Base-by-base conservation (phyloP, 1,140 invertebrate genomes). In the Cataglyphis hispanica region DNA sequence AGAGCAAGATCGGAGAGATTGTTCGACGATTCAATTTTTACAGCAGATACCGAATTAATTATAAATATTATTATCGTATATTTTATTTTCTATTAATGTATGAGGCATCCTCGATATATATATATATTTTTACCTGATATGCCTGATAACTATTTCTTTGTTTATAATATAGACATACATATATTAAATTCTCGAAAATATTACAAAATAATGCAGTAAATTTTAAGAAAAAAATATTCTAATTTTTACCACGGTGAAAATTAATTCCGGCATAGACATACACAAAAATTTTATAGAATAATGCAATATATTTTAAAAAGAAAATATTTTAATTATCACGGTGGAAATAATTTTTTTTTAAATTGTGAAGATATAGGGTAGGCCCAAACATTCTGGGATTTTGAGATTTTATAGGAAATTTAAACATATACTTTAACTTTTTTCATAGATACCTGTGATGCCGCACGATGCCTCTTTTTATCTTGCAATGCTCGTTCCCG, bases 391-490 rank as follows among this genome's bases (percentile, higher is more conserved):
- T n/a, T n/a, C n/a, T n/a, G n/a, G n/a, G n/a, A n/a, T n/a, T n/a
- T n/a, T n/a, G n/a, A n/a, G n/a, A n/a, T n/a, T n/a, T n/a, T n/a
- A n/a, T n/a, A n/a, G n/a, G n/a, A n/a, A n/a, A n/a, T n/a, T n/a
- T n/a, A n/a, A n/a, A n/a, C n/a, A n/a, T n/a, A n/a, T 50, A 37
- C 13, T 8, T 43, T n/a, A 19, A 7, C 0, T 83, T 58, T 8
- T 22, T 5, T 84, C 43, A 81, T 89, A 85, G 63, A 63, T 92
- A 95, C 94, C 94, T 95, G 76, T 95, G 95, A 90, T 95, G 95
- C 86, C 95, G 94, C 53, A 95, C 95, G 31, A 95, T 95, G 56
- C 94, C 94, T 37, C 95, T 93, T 78, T 95, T 95, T n/a, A 95
- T 95, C 74, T 94, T 91, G 83, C 95, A 95, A 75, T 95, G 93